A percentile compares a stretch with the other conserved stretches of the same genome.
These are phyloP conservation scores for Syncerus caffer DNA, from an alignment of 2,797 vertebrate species.

Conservation along the genomic window DNA sequence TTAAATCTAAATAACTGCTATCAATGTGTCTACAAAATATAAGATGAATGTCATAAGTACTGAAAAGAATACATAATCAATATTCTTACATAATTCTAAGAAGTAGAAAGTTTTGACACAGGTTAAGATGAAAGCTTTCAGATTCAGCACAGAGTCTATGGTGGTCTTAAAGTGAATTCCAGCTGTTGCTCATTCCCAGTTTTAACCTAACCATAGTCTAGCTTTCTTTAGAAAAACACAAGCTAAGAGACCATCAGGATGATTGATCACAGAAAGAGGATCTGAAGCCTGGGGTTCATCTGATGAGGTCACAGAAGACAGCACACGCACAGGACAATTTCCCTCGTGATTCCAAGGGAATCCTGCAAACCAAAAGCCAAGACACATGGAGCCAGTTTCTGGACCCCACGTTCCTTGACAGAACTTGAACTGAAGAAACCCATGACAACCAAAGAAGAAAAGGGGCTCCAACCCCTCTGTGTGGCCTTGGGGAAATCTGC, in stretches of 20 bases:
- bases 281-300: not conserved
- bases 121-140: not conserved
- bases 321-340: not conserved
- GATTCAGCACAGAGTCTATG: not conserved
- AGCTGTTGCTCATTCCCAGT: not conserved
- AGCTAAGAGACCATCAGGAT: not conserved
- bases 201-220: not conserved
- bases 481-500: not conserved
- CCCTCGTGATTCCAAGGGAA: not conserved
- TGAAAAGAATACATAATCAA: not conserved
- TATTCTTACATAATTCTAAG: not conserved
- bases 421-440: not conserved
- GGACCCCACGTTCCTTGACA: not conserved
- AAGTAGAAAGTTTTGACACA: not conserved
- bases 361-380: not conserved
- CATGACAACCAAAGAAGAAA: not conserved
- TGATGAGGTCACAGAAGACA: not conserved
- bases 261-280: not conserved
- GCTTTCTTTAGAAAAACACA: not conserved
- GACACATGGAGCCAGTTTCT: not conserved
- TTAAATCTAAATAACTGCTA: not conserved
- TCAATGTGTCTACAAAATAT: not conserved
- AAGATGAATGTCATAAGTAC: not conserved
- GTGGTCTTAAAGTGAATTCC: not conserved
- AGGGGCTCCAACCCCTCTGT: not conserved